Percentiles rank a stretch among this genome's conserved stretches.
Conservation (phyloP, 2,888 invertebrate genomes). For the Cephus pulcher region DNA sequence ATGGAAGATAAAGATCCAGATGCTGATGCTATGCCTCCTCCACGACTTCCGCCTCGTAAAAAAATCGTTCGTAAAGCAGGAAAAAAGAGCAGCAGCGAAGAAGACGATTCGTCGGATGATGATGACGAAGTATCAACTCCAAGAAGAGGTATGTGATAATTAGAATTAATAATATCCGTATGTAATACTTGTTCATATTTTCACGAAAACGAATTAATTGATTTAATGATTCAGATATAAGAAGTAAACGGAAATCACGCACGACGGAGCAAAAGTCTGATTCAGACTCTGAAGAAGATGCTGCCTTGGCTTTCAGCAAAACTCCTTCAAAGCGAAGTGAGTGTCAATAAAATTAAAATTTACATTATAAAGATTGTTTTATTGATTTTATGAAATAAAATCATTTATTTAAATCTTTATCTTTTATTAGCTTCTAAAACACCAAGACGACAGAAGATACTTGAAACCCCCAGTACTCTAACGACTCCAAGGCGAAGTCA, state of each 20-base stretch:
- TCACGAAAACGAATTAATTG: background rate
- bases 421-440: background rate
- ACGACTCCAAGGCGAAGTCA: background rate
- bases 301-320: background rate
- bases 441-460: constrained; percentile 6
- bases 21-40: constrained; percentile 57
- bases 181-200: background rate
- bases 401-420: background rate
- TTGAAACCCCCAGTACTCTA: background rate
- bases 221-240: background rate
- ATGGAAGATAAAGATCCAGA: constrained; percentile 31
- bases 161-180: background rate
- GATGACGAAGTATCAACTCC: constrained; percentile 18
- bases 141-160: background rate
- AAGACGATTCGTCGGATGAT: constrained; percentile 33
- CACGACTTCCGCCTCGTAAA: constrained; percentile 33
- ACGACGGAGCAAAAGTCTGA: background rate
- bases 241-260: background rate
- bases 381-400: background rate
- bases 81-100: constrained; percentile 28
- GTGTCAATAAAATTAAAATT: background rate
- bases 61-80: constrained; percentile 13
- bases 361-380: background rate
- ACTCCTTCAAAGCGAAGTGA: background rate
- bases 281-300: background rate